A percentile compares a stretch with the other conserved stretches of the same genome.
phyloP scores from a whole-genome alignment of 2,797 vertebrate species.

The Danio choprae region DNA sequence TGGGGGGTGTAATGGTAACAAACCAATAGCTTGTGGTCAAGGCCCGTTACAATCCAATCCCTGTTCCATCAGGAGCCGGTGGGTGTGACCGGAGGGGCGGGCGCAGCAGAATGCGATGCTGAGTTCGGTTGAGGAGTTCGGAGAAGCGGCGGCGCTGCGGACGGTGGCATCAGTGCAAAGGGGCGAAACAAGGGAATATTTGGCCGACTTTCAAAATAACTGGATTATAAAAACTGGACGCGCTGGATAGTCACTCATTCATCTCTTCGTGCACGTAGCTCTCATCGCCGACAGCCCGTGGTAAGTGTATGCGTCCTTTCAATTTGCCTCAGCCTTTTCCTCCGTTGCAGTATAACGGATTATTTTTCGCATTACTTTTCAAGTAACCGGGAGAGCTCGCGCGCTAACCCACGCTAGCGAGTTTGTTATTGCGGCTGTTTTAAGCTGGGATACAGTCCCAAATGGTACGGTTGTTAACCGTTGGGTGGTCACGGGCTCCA shows the following conservation, averaged over 20 bases:
- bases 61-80: neutral
- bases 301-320: conserved; percentile 65
- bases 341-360: conserved; percentile 19
- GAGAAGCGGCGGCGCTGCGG: conserved; percentile 77
- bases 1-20: neutral
- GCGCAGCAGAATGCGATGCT: conserved; percentile 59
- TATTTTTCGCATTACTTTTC: conserved; percentile 39
- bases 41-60: conserved; percentile 67
- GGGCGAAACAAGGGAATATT: conserved; percentile 61
- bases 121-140: conserved; percentile 80
- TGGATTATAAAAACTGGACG: conserved; percentile 47
- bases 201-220: conserved; percentile 54
- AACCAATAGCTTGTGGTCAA: conserved; percentile 67
- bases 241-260: conserved; percentile 53
- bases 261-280: conserved; percentile 38
- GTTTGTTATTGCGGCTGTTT: conserved; percentile 13
- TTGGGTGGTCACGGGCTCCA: neutral
- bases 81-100: conserved; percentile 67
- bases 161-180: conserved; percentile 78
- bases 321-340: neutral
- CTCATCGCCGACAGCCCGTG: conserved; percentile 60
- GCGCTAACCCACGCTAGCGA: conserved; percentile 33
- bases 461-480: neutral
- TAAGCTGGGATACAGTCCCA: neutral
- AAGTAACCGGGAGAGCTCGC: conserved; percentile 2